Evolutionary conservation across 1,140 invertebrate species (phyloP), one percentile per base, ranked within the genome.

Genomic region (Aporrectodea caliginosa): DNA sequence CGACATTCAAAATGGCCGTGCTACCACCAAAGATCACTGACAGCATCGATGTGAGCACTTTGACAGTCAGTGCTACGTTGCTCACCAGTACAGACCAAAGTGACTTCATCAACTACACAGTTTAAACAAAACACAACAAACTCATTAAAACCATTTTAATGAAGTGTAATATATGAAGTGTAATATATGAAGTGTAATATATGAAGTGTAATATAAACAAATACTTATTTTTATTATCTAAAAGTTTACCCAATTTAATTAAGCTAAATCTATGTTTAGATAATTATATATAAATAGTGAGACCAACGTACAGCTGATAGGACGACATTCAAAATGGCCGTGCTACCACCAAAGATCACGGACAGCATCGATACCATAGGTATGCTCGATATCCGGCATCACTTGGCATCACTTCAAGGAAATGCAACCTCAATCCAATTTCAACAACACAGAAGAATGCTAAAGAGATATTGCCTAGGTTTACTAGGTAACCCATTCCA

Each of bases 1-100:
- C 90, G 86, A 98, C 96, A 88, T 98, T 98, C 74, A 98, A 91
- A 75, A 98, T 92, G 16, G 96, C 95, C 29, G 96, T 93, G 79
- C 96, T 95, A 43, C 97, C 96, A 78, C 94, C 95, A 72, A 98
- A 90, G 73, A 99, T 85, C 16, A 98, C 86, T 1, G 95, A 97
- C 2, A 98, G 88, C 69, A 95, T 91, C 16, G 96, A 93, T 0
- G 94, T 94, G 0, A 97, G 85, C 1, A 95, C 92, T 35, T 93
- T 93, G 12, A 97, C 88, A n/a, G 97, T 91, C n/a, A 99, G 90
- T 22, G 92, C 94, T 83, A 98, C 91, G 88, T 99, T 99, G 80
- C 95, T 93, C 81, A 95, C 94, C 1, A 98, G 88, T 58, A 99
- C 93, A 31, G 92, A 90, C 95, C 95, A 98, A n/a, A 98, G 86